Evolutionary conservation across 2,888 invertebrate species (phyloP).

Genomic region (Hofmannophila pseudospretella): DNA sequence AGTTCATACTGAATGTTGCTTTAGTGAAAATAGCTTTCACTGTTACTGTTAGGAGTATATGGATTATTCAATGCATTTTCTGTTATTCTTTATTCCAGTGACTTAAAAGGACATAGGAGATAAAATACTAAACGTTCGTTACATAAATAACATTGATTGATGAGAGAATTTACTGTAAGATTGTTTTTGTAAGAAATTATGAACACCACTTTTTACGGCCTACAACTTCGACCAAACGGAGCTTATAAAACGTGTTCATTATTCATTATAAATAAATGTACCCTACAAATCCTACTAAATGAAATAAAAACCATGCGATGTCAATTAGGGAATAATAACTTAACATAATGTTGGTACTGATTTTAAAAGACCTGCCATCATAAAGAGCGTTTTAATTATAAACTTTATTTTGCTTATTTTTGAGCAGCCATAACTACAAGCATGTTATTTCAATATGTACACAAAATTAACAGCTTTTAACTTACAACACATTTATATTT

Average conservation of each 20-base stretch:
- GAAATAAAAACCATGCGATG: too few species aligned
- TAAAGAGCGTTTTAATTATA: constrained; percentile 1
- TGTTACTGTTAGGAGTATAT: constrained; percentile 49
- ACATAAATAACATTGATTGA: background rate
- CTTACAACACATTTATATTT: constrained; percentile 74
- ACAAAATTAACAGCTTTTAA: constrained; percentile 67
- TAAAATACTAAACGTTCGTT: constrained; percentile 16
- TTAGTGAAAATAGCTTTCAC: constrained; percentile 53
- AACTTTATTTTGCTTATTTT: constrained; percentile 60
- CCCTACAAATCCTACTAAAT: too few species aligned
- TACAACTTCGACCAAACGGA: constrained; percentile 34
- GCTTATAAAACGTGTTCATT: constrained; percentile 47
- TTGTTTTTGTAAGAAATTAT: too few species aligned
- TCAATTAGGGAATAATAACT: too few species aligned
- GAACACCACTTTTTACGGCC: constrained; percentile 12
- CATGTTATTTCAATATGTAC: constrained; percentile 47
- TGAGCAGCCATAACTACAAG: constrained; percentile 58
- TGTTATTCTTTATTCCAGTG: constrained; percentile 36
- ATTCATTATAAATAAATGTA: too few species aligned
- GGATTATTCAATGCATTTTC: constrained; percentile 54
- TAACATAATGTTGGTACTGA: too few species aligned
- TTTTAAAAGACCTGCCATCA: too few species aligned
- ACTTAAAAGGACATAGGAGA: constrained; percentile 20
- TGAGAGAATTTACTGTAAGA: too few species aligned
- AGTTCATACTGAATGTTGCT: constrained; percentile 44